Evolutionary conservation across 1,140 invertebrate genomes (phyloP), one percentile per base, ranked within the genome.

Genomic region (Lethrus apterus): DNA sequence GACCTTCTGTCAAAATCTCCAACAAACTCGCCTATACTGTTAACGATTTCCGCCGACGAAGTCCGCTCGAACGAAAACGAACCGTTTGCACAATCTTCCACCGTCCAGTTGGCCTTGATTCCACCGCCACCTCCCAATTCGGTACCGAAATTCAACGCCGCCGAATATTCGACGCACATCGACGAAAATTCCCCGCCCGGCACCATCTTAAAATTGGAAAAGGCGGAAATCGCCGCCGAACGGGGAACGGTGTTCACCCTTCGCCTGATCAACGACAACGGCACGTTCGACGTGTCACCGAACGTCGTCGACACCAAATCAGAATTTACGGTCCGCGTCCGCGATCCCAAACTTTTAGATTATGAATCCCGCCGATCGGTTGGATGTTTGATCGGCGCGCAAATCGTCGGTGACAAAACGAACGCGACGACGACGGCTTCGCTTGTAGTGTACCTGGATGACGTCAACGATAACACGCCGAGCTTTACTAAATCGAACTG

Each of bases 401-500:
- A 91, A 67, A 66, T 89, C 23, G 81, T 81, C 23, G 77, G 74
- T 32, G 84, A 78, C 7, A 26, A 21, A 2, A 10, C 18, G 9
- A 85, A 86, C 66, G 69, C 84, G 32, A 83, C 85, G 13, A 75
- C 79, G 1, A 75, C 71, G 26, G 81, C 83, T 0, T 80, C 83
- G 46, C 79, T 93, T 0, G 83, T 79, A 0, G 82, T 95, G 1
- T 81, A 84, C 57, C 68, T 97, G 11, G 77, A 83, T 45, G 93
- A 97, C 64, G 73, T 87, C 2, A 96, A 97, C 60, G 93, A 96
- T 60, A 93, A 94, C 67, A 68, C 79, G 3, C 93, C 93, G 0
- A 70, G 81, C 36, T 97, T 97, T 63, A 67, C 78, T 5, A 71
- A 83, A 50, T 60, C 78, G 10, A 67, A 75, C 0, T 96, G 93